Base-by-base conservation (phyloP, 2,113 vertebrate species). In the Gyps fulvus region DNA sequence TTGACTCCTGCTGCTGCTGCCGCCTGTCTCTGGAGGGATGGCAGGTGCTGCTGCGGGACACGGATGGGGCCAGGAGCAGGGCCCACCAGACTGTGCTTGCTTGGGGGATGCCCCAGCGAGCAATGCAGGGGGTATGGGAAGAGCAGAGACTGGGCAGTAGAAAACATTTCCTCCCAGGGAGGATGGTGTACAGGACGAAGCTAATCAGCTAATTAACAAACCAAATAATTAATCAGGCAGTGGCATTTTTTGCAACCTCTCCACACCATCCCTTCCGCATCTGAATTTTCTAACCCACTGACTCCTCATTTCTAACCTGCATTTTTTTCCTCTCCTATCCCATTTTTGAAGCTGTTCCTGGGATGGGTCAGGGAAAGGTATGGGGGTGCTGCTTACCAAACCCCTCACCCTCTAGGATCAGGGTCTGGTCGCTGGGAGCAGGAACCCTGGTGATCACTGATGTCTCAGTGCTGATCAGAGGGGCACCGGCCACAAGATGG, bases 401-500 rank as follows among this genome's bases (percentile, higher is more conserved):
- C 8, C 19, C 43, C 19, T 50, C 12, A 0, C 20, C 15, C 26
- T 76, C 49, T 29, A 38, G 23, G 20, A 42, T 13, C 18, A 13
- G 42, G 17, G 9, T 22, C 54, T 4, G 2, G 38, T 21, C 1
- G 2, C 63, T 45, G 63, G 45, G 38, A 45, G 43, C 65, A 76
- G 54, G 52, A 72, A 25, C 23, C 45, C 31, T 9, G 80, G 23
- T 25, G 73, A 7, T 4, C 11, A 1, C 40, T 3, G 29, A 2
- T 32, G 52, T 42, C 38, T 55, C 2, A 0, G 55, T 27, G 69
- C 49, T 3, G 3, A 13, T 10, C 11, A 1, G 20, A 47, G 22
- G 52, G 52, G 3, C 29, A 3, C 4, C 0, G 2, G 79, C 95
- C 96, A 95, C 89, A 86, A 96, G 94, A 92, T 70, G 95, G 95